phyloP scores from a whole-genome alignment of 2,797 vertebrate genomes.

The Enteromius radiatus region DNA sequence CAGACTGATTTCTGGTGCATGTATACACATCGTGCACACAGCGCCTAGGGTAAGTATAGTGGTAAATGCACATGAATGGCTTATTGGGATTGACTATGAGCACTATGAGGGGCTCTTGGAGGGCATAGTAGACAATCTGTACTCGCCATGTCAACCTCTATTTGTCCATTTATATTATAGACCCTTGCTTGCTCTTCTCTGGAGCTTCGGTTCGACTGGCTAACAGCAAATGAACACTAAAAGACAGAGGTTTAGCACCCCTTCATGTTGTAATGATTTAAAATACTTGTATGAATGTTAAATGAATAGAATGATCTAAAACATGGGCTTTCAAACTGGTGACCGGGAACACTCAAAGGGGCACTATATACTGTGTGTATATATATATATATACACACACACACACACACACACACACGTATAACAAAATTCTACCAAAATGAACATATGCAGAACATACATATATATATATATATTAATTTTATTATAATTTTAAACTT shows the following conservation, averaged over 20 bases:
- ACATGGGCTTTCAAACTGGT: too few relatives aligned
- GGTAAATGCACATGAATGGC: neutral
- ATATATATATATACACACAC: too few relatives aligned
- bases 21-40: neutral
- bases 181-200: slow-evolving; percentile 20
- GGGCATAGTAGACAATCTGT: slow-evolving; percentile 6
- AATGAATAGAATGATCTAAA: neutral
- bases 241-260: neutral
- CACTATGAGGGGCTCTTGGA: slow-evolving; percentile 30
- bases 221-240: neutral
- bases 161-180: slow-evolving; percentile 33
- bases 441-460: too few relatives aligned
- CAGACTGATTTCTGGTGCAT: slow-evolving; percentile 34
- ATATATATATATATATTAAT: too few relatives aligned
- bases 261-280: neutral
- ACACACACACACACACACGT: too few relatives aligned
- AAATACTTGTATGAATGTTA: neutral
- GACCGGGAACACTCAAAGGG: too few relatives aligned
- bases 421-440: too few relatives aligned
- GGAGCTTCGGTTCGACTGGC: neutral
- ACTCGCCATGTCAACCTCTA: slow-evolving; percentile 24
- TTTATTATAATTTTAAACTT: too few relatives aligned
- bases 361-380: too few relatives aligned
- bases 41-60: neutral
- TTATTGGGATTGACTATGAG: slow-evolving; percentile 31